Base-by-base conservation (phyloP, 2,113 vertebrate genomes). In the Anser cygnoides region DNA sequence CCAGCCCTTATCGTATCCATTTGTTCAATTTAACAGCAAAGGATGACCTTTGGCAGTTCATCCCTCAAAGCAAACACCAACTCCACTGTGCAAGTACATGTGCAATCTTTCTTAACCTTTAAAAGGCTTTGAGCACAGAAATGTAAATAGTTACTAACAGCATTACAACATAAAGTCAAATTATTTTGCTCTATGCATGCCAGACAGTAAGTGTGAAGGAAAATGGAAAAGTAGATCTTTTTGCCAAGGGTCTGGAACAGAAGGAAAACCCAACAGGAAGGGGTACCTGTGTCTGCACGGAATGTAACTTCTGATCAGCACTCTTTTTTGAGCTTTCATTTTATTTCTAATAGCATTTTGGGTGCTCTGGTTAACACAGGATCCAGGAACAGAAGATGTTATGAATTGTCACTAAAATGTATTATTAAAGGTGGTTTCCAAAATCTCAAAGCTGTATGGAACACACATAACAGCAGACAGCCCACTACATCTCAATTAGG, bases 61-160 rank as follows among this genome's bases (percentile, higher is more conserved):
- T 46, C 28, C 52, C 86, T 75, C 4, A 0, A 65, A 89, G 57
- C 59, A 90, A 84, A 93, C 86, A 77, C 20, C 4, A 43, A 33
- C 61, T 78, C 50, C 55, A 33, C 65, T 2, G 0, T 4, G 3
- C 17, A n/a, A 81, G 41, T 23, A 21, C n/a, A 28, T 2, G 28
- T 46, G 52, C 41, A 74, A 75, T 72, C 63, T 23, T 92, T 74
- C 86, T 82, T 93, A 89, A 92, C 89, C 49, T 95, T 91, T 91
- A 39, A 87, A 74, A 61, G 28, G 50, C 65, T 74, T 41, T 78
- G 57, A 78, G 76, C 39, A 55, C 43, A 75, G 43, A 52, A 84
- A 89, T 66, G 86, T 80, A 73, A 86, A 88, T 49, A 86, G 72
- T 71, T 93, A 84, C 46, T 20, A 74, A 43, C 12, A 84, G 50